Base-by-base conservation (phyloP, 2,888 invertebrate genomes). In the Caenorhabditis uteleia region DNA sequence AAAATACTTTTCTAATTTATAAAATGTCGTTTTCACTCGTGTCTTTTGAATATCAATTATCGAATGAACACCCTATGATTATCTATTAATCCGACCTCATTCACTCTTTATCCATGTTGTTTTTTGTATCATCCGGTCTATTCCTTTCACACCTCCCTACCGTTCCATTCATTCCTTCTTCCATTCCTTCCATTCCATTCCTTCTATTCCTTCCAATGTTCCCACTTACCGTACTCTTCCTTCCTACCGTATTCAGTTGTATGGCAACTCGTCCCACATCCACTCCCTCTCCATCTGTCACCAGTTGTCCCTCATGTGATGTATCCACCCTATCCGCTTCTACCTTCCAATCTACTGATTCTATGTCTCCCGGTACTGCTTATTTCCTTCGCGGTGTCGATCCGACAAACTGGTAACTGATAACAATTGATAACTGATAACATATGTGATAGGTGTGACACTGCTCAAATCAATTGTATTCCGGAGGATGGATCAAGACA, bases 371-470 rank as follows among this genome's bases (percentile, higher is more conserved):
- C 0, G 64, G 58, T 26, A 53, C 58, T 18, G 49, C 64, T 0
- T 64, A 50, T 25, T 64, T 64, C 33, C 43, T 64, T 42, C 39
- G 64, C 26, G 58, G 64, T n/a, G 58, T 64, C 3, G 58, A 64
- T 50, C 64, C 64, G 29, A 49, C 45, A 1, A 64, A 54, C 29
- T 64, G 64, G 64, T 64, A 14, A 25, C 34, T 21, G 12, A 14
- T 23, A 18, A 8, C n/a, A 5, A 39, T 44, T 23, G 12, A 29
- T 18, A 45, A 31, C n/a, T 39, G 8, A 23, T 12, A 31, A 47
- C 12, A 47, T 16, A 31, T 25, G 23, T 27, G 54, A 18, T 42
- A 62, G 62, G 64, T 64, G 64, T 23, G 64, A 64, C 50, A 50
- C 51, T 4, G 64, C 58, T 1, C 64, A 64, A 49, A 40, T 64